Conservation (phyloP, 2,113 vertebrate genomes). For the Chunga burmeisteri region DNA sequence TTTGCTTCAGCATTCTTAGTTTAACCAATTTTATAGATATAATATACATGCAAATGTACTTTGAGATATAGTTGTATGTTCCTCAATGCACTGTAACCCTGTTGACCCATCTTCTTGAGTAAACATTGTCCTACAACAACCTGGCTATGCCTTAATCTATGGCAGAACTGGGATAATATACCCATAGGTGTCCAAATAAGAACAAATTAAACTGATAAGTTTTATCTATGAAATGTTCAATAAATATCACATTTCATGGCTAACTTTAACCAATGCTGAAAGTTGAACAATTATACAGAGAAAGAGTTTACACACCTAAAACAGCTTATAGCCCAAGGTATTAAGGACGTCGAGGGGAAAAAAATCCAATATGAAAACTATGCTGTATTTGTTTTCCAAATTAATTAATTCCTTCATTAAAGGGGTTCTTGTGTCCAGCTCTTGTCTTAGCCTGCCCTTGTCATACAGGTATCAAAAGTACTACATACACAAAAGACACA, state of each 20-base stretch:
- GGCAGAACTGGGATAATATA: not conserved
- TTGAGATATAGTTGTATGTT: not conserved
- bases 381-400: not conserved
- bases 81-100: not conserved
- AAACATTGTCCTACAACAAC: not conserved
- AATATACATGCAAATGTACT: not conserved
- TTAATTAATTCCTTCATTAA: not conserved
- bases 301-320: not conserved
- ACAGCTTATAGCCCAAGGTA: not conserved
- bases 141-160: not conserved
- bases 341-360: not conserved
- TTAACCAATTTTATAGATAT: not conserved
- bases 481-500: not conserved
- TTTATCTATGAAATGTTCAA: not conserved
- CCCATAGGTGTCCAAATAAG: not conserved
- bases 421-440: not conserved
- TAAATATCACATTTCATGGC: not conserved
- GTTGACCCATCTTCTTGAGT: not conserved
- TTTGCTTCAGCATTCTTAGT: not conserved
- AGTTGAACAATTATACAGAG: not conserved
- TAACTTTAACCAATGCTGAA: not conserved
- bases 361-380: not conserved
- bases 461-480: not conserved
- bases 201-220: not conserved
- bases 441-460: not conserved